These are phyloP conservation scores for Heterochromis multidens DNA, from an alignment of 2,113 vertebrate species.

Conservation along the genomic window DNA sequence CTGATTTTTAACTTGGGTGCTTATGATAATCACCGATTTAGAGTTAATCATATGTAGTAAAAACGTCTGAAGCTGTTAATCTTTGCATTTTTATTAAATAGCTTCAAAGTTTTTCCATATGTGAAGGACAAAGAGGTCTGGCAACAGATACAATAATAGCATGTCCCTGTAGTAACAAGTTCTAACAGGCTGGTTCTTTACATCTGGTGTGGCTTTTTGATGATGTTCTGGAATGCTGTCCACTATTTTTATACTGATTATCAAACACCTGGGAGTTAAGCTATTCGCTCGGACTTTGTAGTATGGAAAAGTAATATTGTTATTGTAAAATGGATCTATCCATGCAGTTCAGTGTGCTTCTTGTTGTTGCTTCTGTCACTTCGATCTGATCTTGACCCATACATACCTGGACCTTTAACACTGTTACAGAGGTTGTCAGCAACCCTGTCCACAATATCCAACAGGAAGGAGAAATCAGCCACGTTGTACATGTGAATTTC, in stretches of 20 bases:
- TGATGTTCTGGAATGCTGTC: not conserved
- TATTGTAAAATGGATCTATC: not conserved
- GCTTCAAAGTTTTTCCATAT: not conserved
- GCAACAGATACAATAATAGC: not conserved
- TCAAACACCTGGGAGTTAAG: not conserved
- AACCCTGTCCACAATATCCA: conserved; percentile 88
- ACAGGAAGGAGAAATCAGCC: conserved; percentile 89
- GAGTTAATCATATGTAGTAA: not conserved
- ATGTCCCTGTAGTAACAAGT: not conserved
- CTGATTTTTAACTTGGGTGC: not conserved
- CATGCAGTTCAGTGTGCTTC: not conserved
- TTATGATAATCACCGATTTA: not conserved
- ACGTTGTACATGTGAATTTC: conserved; percentile 92
- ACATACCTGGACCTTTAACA: conserved; percentile 92
- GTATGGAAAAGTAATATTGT: not conserved
- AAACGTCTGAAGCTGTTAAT: fast-evolving
- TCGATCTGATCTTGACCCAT: not conserved
- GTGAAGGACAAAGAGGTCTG: not conserved
- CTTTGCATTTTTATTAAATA: not conserved
- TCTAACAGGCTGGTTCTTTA: not conserved
- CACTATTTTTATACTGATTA: not conserved
- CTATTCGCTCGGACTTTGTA: not conserved
- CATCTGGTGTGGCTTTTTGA: not conserved
- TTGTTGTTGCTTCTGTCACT: not conserved
- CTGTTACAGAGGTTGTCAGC: conserved; percentile 93